phyloP scores from a whole-genome alignment of 2,797 vertebrate genomes.

The Pipistrellus pipistrellus region DNA sequence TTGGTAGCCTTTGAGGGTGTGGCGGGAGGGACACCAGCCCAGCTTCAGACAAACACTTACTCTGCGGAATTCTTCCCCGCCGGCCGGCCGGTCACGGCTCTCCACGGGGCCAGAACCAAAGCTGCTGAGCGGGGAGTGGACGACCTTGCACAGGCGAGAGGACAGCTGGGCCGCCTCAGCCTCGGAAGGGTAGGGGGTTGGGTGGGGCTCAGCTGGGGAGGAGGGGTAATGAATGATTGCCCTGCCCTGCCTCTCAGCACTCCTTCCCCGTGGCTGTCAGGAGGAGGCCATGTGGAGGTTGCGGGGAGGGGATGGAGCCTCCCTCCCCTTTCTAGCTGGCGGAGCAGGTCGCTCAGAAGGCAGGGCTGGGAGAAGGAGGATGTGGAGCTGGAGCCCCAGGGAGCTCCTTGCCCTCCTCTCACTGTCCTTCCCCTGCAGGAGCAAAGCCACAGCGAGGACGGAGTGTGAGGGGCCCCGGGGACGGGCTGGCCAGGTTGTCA shows the following conservation, averaged over 20 bases:
- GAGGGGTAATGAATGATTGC: slow-evolving; percentile 18
- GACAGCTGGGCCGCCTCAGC: slow-evolving; percentile 59
- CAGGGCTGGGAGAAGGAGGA: neutral
- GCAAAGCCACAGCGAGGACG: neutral
- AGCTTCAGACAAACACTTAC: neutral
- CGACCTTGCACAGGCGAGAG: neutral
- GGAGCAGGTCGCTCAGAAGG: neutral
- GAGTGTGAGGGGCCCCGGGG: neutral
- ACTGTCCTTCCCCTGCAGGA: neutral
- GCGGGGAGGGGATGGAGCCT: neutral
- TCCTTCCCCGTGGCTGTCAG: neutral
- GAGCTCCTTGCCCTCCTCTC: neutral
- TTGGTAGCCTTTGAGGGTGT: neutral
- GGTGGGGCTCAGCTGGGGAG: neutral
- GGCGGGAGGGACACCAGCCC: neutral
- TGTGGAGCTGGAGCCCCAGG: neutral
- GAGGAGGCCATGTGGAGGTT: neutral
- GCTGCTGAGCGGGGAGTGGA: slow-evolving; percentile 62
- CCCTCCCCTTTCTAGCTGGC: neutral
- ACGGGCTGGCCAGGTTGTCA: neutral
- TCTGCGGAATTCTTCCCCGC: neutral
- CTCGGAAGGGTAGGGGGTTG: slow-evolving; percentile 12
- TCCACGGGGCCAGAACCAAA: neutral
- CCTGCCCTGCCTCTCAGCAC: neutral
- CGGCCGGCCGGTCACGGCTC: neutral